Evolutionary conservation across 2,888 invertebrate genomes (phyloP).

Genomic region (Branchellion lobata): DNA sequence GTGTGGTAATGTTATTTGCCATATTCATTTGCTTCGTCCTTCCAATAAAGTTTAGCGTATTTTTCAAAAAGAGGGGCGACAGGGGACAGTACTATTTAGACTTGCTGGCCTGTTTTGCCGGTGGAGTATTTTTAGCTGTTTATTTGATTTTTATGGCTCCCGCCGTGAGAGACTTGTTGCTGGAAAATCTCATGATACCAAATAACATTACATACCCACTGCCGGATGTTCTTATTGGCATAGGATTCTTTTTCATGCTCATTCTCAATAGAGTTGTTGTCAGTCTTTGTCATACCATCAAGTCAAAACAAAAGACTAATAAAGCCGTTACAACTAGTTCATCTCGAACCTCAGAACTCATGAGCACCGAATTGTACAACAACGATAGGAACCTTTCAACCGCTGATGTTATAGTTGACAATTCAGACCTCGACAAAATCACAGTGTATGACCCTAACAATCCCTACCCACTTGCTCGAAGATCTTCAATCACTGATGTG

Average conservation of each 20-base stretch:
- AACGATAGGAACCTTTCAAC: constrained; percentile 3
- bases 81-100: constrained; percentile 44
- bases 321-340: not conserved
- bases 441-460: constrained; percentile 12
- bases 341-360: not conserved
- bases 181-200: constrained; percentile 40
- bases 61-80: constrained; percentile 43
- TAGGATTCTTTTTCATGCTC: constrained; percentile 48
- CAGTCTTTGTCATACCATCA: constrained; percentile 15
- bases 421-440: not conserved
- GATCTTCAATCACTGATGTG: constrained; percentile 45
- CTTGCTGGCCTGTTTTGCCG: constrained; percentile 48
- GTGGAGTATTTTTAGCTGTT: constrained; percentile 48
- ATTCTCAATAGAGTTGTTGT: constrained; percentile 46
- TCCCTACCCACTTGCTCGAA: constrained; percentile 44
- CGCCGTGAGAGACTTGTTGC: constrained; percentile 40
- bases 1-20: constrained; percentile 43
- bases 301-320: not conserved
- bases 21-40: constrained; percentile 45
- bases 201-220: constrained; percentile 46
- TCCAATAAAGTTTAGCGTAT: constrained; percentile 47
- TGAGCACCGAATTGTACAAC: not conserved
- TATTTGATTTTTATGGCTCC: constrained; percentile 47
- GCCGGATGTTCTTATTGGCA: constrained; percentile 47
- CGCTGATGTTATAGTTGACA: constrained; percentile 10